Evolutionary conservation across 2,113 vertebrate species (phyloP).

Genomic region (Cololabis saira): DNA sequence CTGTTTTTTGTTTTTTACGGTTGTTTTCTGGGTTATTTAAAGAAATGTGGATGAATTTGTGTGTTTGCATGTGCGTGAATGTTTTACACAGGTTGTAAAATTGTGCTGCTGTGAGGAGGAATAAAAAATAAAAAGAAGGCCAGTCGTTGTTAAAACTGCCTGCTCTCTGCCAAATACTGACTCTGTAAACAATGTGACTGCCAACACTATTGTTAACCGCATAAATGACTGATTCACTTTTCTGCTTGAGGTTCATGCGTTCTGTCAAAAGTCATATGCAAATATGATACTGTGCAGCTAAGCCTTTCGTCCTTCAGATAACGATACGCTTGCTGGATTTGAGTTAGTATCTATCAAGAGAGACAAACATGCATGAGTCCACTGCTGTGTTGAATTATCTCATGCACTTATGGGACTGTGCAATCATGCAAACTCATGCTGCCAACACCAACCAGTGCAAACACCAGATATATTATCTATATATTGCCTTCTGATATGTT

Average conservation of each 20-base stretch:
- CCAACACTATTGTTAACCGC: constrained; percentile 65
- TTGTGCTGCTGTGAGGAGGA: constrained; percentile 40
- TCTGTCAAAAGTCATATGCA: constrained; percentile 39
- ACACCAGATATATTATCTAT: constrained; percentile 14
- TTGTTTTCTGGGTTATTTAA: constrained; percentile 46
- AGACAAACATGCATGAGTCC: constrained; percentile 20
- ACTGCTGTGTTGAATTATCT: constrained; percentile 34
- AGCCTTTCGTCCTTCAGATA: constrained; percentile 22
- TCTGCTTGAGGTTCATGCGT: constrained; percentile 42
- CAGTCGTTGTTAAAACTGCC: constrained; percentile 69
- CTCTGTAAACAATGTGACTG: constrained; percentile 56
- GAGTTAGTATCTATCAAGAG: constrained; percentile 16
- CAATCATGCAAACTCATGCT: constrained; percentile 11
- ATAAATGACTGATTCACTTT: constrained; percentile 65
- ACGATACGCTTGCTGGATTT: constrained; percentile 18
- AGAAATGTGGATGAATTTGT: constrained; percentile 21
- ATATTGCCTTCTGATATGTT: constrained; percentile 15
- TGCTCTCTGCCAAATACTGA: constrained; percentile 69
- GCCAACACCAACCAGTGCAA: constrained; percentile 4
- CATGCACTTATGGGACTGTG: constrained; percentile 12
- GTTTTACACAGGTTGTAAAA: constrained; percentile 75
- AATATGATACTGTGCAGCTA: constrained; percentile 20
- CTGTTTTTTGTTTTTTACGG: constrained; percentile 34
- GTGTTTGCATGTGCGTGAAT: constrained; percentile 31
- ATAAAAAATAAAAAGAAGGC: constrained; percentile 48